Evolutionary conservation across 2,888 invertebrate genomes (phyloP).

Genomic region (Zootermopsis nevadensis): DNA sequence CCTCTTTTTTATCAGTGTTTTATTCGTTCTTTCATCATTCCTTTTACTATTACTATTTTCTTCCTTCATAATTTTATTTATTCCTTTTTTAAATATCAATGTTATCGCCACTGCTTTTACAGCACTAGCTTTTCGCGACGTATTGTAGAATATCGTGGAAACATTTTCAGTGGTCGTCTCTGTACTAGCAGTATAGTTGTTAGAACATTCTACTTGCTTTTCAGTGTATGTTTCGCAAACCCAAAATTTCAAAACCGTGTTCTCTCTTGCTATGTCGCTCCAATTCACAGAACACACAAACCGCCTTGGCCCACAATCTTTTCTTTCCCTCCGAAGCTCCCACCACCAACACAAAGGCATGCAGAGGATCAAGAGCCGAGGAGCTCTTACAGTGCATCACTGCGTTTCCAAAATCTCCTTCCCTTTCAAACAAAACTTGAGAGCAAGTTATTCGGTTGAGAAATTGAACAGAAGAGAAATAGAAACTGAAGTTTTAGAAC

Average conservation of each 20-base stretch:
- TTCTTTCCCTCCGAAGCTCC: neutral
- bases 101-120: too few relatives aligned
- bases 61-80: too few relatives aligned
- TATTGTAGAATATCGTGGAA: neutral
- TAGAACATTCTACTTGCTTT: neutral
- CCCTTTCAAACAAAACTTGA: slow-evolving; percentile 1
- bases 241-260: neutral
- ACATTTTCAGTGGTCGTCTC: neutral
- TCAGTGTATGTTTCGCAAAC: neutral
- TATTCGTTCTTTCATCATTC: too few relatives aligned
- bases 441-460: slow-evolving; percentile 22
- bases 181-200: neutral
- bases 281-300: too few relatives aligned
- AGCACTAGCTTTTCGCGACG: neutral
- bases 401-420: neutral
- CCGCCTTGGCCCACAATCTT: too few relatives aligned
- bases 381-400: neutral
- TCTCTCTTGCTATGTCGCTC: neutral
- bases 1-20: too few relatives aligned
- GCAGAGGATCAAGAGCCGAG: neutral
- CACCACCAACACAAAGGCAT: slow-evolving; percentile 18
- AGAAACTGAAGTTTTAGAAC: neutral
- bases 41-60: too few relatives aligned
- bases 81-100: too few relatives aligned
- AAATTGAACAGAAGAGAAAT: slow-evolving; percentile 32